Percentiles rank a stretch among this genome's conserved stretches.
These are phyloP conservation scores for Pseudomugil tenellus DNA, from an alignment of 2,797 vertebrate genomes.

Conservation along the genomic window DNA sequence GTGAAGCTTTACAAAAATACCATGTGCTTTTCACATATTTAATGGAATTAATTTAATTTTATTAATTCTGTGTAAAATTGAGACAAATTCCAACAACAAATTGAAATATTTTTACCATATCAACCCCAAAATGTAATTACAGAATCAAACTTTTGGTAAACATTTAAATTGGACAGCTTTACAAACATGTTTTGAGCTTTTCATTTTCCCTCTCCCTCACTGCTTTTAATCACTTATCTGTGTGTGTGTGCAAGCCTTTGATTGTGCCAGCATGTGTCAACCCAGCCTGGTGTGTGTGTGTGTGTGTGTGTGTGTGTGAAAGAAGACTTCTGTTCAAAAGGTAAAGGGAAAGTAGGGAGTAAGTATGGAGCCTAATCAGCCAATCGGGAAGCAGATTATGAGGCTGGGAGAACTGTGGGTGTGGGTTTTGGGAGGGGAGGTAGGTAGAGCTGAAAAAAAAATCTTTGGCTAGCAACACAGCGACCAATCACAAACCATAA, in stretches of 20 bases:
- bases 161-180: constrained; percentile 18
- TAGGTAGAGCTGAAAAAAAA: constrained; percentile 59
- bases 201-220: constrained; percentile 2
- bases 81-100: constrained; percentile 1
- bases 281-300: constrained; percentile 32
- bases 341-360: constrained; percentile 60
- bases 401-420: constrained; percentile 30
- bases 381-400: constrained; percentile 78
- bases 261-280: constrained; percentile 63
- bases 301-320: constrained; percentile 39
- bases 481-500: constrained; percentile 81
- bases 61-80: background rate
- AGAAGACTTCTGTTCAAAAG: constrained; percentile 49
- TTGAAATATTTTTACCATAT: background rate
- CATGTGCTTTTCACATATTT: constrained; percentile 1
- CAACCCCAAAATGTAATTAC: background rate
- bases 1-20: background rate
- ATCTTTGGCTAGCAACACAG: constrained; percentile 82
- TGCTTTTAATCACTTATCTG: constrained; percentile 39
- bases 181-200: constrained; percentile 17
- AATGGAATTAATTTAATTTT: background rate
- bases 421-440: constrained; percentile 5
- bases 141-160: background rate
- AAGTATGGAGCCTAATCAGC: constrained; percentile 74
- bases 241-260: constrained; percentile 34